Conservation (phyloP, 1,140 invertebrate genomes). For the Colletes latitarsis region DNA sequence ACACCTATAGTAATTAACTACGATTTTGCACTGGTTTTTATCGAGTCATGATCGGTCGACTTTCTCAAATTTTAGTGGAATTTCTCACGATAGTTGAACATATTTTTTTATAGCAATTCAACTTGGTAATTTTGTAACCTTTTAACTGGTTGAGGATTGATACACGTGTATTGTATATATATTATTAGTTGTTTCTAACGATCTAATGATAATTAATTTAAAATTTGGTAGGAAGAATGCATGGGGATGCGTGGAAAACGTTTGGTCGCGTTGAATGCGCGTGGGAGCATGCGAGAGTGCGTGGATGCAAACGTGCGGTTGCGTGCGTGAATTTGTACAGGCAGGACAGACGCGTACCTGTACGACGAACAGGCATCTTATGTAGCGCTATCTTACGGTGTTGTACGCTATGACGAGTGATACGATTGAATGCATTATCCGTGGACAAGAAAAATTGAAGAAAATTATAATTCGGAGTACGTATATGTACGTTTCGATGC, state of each 20-base stretch:
- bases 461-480: not conserved
- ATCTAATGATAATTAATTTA: constrained; percentile 68
- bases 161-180: constrained; percentile 71
- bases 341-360: constrained; percentile 3
- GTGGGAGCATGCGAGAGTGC: constrained; percentile 2
- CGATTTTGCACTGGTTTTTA: not conserved
- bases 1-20: not conserved
- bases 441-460: constrained; percentile 2
- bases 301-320: not conserved
- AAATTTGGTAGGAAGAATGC: constrained; percentile 44
- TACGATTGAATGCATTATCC: not conserved
- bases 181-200: constrained; percentile 69
- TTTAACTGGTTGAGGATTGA: constrained; percentile 73
- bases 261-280: constrained; percentile 31
- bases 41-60: not conserved
- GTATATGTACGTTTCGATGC: constrained; percentile 7
- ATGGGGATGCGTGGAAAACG: constrained; percentile 13
- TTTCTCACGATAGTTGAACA: constrained; percentile 62
- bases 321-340: constrained; percentile 7
- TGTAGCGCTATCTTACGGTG: constrained; percentile 13
- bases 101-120: constrained; percentile 65
- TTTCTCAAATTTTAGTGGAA: constrained; percentile 10
- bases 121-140: constrained; percentile 68
- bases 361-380: constrained; percentile 10
- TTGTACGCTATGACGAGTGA: constrained; percentile 14